Conservation (phyloP, 2,888 invertebrate genomes). For the Hofmannophila pseudospretella region DNA sequence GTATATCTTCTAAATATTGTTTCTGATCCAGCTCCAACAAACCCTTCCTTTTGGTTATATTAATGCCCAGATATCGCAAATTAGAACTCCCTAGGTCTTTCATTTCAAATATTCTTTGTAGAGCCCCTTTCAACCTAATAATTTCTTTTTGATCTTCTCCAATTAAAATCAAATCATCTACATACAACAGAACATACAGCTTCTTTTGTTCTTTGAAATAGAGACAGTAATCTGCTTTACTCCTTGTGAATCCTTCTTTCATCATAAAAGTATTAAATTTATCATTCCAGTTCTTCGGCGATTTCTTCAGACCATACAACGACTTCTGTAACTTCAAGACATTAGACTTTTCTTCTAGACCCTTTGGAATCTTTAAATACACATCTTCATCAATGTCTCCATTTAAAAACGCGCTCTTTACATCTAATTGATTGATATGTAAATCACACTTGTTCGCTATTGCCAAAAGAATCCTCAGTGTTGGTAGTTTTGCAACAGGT, state of each 20-base stretch:
- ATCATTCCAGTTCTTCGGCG: conserved; percentile 11
- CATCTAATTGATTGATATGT: conserved; percentile 9
- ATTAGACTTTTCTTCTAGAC: background rate
- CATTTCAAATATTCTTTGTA: conserved; percentile 8
- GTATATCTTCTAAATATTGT: conserved; percentile 6
- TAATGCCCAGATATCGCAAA: conserved; percentile 6
- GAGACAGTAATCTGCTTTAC: conserved; percentile 9
- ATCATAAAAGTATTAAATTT: conserved; percentile 3
- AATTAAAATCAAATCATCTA: conserved; percentile 9
- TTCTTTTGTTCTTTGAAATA: conserved; percentile 4
- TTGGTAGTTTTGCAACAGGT: conserved; percentile 17
- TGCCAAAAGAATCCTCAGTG: conserved; percentile 15
- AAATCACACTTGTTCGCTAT: conserved; percentile 4
- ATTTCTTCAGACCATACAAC: conserved; percentile 10
- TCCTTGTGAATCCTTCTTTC: conserved; percentile 7
- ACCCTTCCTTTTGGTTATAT: conserved; percentile 1
- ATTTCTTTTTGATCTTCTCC: conserved; percentile 1
- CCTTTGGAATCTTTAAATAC: conserved; percentile 17
- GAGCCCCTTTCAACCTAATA: conserved; percentile 1
- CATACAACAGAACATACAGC: conserved; percentile 7
- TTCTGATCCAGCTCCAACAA: conserved; percentile 6
- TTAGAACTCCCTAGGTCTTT: conserved; percentile 5
- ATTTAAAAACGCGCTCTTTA: conserved; percentile 18
- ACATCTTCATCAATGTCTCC: conserved; percentile 19
- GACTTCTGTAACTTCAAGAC: conserved; percentile 9